Evolutionary conservation across 2,797 vertebrate species (phyloP), one percentile per base, ranked within the genome.

Genomic region (Gambusia yucatana): DNA sequence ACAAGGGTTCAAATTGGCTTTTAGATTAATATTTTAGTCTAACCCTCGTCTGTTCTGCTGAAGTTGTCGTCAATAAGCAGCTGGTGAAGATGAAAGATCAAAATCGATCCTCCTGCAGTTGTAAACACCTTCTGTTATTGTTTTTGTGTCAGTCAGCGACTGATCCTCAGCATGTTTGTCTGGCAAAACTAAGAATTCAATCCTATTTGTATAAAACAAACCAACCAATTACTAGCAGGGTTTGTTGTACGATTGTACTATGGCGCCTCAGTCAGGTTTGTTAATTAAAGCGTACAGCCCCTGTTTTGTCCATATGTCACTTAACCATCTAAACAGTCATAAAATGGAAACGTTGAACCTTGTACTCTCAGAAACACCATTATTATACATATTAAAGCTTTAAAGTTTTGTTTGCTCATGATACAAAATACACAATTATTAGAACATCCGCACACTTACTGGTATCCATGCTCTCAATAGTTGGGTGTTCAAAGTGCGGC

Each of bases 231-330:
- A 44, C 65, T n/a, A 44, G 25, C 65, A n/a, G 13, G 20, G 33
- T 41, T 41, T 9, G 6, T 36, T 22, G 3, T 39, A 7, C 6
- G 17, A 14, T 65, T 65, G 33, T 33, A 33, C 36, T 41, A 2
- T 41, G 65, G 36, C 43, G 6, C 39, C 36, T 67, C 9, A 25
- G 39, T 69, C 11, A n/a, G 11, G 65, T 33, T 43, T 69, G 65
- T 14, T 69, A 69, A 69, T 69, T 69, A 69, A 69, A 69, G 22
- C 14, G n/a, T n/a, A 69, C n/a, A 44, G 9, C 65, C 39, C 22
- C 22, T 13, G 4, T 43, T 43, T 69, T 3, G 20, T n/a, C 41
- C 36, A 41, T 39, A 22, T 22, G 39, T 9, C 9, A 17, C 61
- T 65, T 10, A 22, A 39, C 20, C 6, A 2, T 39, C 61, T 69